phyloP scores from a whole-genome alignment of 92 coral and sea anemone genomes.

The Zoanthus sansibaricus region DNA sequence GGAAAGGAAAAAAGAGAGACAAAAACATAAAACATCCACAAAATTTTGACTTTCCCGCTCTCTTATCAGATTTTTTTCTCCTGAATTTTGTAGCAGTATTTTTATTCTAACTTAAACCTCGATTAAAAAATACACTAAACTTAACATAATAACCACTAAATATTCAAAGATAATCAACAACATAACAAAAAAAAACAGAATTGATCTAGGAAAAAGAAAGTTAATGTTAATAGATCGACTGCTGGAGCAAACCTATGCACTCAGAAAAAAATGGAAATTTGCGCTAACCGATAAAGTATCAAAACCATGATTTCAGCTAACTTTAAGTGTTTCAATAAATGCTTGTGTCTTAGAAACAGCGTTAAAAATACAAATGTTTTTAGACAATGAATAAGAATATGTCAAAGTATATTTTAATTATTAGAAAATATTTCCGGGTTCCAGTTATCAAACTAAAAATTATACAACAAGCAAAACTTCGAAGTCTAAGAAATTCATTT shows the following conservation, averaged over 20 bases:
- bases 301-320: not conserved
- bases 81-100: slow-evolving; percentile 4
- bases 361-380: not conserved
- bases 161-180: slow-evolving; percentile 6
- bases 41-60: not conserved
- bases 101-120: not conserved
- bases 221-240: not conserved
- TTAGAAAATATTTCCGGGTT: slow-evolving; percentile 12
- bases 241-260: not conserved
- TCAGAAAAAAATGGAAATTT: not conserved
- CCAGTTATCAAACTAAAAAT: not conserved
- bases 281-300: not conserved
- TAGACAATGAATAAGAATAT: slow-evolving; percentile 16
- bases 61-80: not conserved
- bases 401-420: slow-evolving; percentile 1
- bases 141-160: slow-evolving; percentile 3
- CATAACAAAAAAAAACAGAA: not conserved
- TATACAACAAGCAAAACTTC: not conserved
- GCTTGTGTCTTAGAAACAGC: slow-evolving; percentile 19
- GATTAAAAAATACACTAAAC: not conserved
- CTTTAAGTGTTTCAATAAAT: not conserved
- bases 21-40: not conserved
- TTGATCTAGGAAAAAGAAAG: not conserved
- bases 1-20: not conserved
- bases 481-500: not conserved